A percentile compares a stretch with the other conserved stretches of the same genome.
phyloP scores from a whole-genome alignment of 2,113 vertebrate species.

The Cheirogaleus medius region DNA sequence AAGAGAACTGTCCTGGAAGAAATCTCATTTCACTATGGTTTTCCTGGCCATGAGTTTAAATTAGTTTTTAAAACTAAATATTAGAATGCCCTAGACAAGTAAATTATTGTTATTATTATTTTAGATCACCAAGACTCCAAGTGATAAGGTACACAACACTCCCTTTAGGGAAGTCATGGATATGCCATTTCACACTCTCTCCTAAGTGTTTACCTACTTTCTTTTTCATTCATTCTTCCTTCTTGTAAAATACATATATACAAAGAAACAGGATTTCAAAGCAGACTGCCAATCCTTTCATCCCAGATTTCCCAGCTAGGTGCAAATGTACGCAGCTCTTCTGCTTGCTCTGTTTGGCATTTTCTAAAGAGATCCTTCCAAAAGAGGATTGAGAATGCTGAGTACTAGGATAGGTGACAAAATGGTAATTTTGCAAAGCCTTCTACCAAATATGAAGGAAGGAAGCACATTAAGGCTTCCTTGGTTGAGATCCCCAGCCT shows the following conservation, averaged over 20 bases:
- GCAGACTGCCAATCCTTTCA: not conserved
- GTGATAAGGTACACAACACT: not conserved
- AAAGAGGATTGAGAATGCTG: not conserved
- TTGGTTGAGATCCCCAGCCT: not conserved
- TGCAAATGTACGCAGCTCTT: not conserved
- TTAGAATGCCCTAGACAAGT: constrained; percentile 57
- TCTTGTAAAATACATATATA: not conserved
- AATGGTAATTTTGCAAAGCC: not conserved
- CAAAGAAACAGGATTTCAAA: not conserved
- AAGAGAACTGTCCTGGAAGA: constrained; percentile 48
- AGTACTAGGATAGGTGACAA: not conserved
- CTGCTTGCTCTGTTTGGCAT: not conserved
- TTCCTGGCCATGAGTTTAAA: constrained; percentile 59
- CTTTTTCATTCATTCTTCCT: constrained; percentile 50
- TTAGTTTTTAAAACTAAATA: constrained; percentile 64
- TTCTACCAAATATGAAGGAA: not conserved
- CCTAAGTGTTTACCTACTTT: constrained; percentile 34
- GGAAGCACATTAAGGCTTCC: not conserved
- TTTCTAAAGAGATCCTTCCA: constrained; percentile 15
- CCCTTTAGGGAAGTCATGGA: constrained; percentile 49
- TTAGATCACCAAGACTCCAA: constrained; percentile 46
- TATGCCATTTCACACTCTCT: constrained; percentile 33
- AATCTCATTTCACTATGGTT: constrained; percentile 55
- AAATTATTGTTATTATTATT: constrained; percentile 69
- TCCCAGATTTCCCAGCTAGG: not conserved